Base-by-base conservation (phyloP, 2,797 vertebrate species). In the Aphelocoma californica region DNA sequence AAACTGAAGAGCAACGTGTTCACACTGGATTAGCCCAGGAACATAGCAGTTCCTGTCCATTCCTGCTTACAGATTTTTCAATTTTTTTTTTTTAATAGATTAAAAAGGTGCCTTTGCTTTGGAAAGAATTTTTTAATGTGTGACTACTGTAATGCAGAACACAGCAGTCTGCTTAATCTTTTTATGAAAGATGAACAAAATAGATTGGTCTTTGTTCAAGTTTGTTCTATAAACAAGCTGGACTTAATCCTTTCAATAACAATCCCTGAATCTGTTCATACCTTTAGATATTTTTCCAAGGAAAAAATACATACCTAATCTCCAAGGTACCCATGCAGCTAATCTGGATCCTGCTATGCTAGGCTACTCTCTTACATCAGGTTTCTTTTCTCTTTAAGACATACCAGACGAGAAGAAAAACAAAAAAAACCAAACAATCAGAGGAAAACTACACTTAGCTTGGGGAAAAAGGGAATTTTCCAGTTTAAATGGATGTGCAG, bases 81-180 rank as follows among this genome's bases (percentile, higher is more conserved):
- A 4, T 3, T 51, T 44, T 65, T 47, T 57, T 73, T 69, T 40
- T 69, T 40, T 6, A 60, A 65, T 50, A 77, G 36, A 86, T 73
- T 66, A 57, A 79, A 88, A 89, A 65, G 21, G 6, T 2, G 1
- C 51, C 40, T 86, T 84, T 79, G 32, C 73, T 79, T 84, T 87
- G 81, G 88, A 90, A 94, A 81, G 73, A 84, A 86, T 89, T 93
- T 95, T 90, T 91, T 82, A 66, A 74, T 74, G 48, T 86, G 60
- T 56, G 83, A 90, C 74, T 95, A 86, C 86, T 69, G 54, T 61
- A 93, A 92, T 74, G 58, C 58, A 80, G 54, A 87, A 93, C 72
- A 92, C 95, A 95, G 81, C 86, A 96, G 42, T 31, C 69, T 93
- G 34, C 74, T 75, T 87, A 95, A 96, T 95, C 81, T 95, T 96